phyloP scores from a whole-genome alignment of 2,797 vertebrate genomes.

The Microcaecilia unicolor region DNA sequence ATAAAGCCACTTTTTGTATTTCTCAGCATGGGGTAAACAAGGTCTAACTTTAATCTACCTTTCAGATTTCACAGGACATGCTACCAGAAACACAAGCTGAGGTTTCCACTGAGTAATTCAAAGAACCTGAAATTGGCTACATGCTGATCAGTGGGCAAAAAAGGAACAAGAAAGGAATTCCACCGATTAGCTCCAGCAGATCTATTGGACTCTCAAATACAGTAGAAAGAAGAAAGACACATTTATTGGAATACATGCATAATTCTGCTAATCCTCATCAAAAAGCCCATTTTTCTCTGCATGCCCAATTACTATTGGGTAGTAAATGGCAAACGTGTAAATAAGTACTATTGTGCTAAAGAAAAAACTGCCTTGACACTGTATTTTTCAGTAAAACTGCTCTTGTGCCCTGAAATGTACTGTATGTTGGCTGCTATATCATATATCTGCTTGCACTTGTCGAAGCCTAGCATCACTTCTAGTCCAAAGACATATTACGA shows the following conservation, averaged over 20 bases:
- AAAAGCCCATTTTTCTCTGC: constrained; percentile 16
- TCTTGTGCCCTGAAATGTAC: too few species aligned
- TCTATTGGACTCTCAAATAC: constrained; percentile 22
- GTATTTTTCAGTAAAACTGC: too few species aligned
- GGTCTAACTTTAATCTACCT: constrained; percentile 28
- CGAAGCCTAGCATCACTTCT: constrained; percentile 2
- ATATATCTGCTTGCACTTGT: not conserved
- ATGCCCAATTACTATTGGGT: too few species aligned
- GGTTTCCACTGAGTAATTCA: constrained; percentile 21
- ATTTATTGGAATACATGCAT: constrained; percentile 23
- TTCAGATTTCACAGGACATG: constrained; percentile 26
- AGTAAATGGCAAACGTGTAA: too few species aligned
- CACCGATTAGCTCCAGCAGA: constrained; percentile 32
- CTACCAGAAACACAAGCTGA: constrained; percentile 7
- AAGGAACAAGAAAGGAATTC: constrained; percentile 34
- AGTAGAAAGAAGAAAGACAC: not conserved
- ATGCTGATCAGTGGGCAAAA: constrained; percentile 14
- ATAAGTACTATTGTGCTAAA: too few species aligned
- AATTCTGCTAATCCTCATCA: constrained; percentile 19
- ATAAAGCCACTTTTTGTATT: constrained; percentile 30
- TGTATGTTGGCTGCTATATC: not conserved
- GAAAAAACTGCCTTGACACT: too few species aligned
- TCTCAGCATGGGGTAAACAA: constrained; percentile 43
- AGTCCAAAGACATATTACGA: not conserved
- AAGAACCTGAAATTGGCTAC: constrained; percentile 10